Evolutionary conservation across 2,113 vertebrate genomes (phyloP).

Genomic region (Bubo blakistoni): DNA sequence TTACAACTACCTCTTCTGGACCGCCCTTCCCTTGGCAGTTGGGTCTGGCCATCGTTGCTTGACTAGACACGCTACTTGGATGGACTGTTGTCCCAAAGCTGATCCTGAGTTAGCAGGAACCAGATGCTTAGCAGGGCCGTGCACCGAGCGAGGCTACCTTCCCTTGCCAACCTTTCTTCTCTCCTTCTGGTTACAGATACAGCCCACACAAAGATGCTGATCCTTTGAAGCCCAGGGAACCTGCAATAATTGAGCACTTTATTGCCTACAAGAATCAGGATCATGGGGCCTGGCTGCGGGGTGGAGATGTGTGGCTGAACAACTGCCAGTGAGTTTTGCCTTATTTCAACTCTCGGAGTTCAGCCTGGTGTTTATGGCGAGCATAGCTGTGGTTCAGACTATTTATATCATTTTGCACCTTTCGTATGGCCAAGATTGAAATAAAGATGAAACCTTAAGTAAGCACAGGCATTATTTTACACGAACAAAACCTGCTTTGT

Average conservation of each 20-base stretch:
- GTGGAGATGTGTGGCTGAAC: constrained; percentile 95
- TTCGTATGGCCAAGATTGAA: neutral
- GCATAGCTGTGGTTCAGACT: constrained; percentile 37
- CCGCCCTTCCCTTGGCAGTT: neutral
- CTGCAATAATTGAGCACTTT: constrained; percentile 87
- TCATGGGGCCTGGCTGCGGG: constrained; percentile 96
- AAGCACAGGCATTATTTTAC: constrained; percentile 1
- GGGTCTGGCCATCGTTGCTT: neutral
- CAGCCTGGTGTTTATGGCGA: constrained; percentile 29
- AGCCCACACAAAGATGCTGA: constrained; percentile 92
- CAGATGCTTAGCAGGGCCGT: neutral
- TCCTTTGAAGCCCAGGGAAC: constrained; percentile 91
- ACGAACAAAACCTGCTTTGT: neutral
- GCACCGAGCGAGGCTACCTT: neutral
- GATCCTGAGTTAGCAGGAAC: neutral
- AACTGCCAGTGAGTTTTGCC: constrained; percentile 88
- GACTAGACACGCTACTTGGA: neutral
- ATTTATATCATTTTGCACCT: constrained; percentile 32
- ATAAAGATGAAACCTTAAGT: neutral
- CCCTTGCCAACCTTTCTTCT: neutral
- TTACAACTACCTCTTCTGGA: neutral
- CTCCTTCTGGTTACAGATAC: constrained; percentile 75
- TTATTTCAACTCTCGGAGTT: constrained; percentile 50
- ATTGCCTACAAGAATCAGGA: constrained; percentile 97
- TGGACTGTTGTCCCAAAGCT: neutral